Conservation (phyloP, 2,888 invertebrate species). For the Micoletzkya japonica region DNA sequence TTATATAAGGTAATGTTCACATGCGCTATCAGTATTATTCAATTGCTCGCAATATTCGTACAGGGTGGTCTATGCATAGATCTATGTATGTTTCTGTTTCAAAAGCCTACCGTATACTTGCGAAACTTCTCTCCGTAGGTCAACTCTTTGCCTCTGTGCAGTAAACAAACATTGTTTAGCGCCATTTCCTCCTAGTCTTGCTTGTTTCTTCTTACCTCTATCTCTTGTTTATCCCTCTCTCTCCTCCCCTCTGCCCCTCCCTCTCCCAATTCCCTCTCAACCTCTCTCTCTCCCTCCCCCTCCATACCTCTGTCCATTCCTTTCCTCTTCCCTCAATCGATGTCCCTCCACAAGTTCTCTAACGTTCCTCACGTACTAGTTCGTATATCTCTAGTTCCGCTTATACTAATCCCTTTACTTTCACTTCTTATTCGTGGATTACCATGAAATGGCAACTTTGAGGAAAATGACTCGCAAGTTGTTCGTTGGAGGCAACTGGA, state of each 20-base stretch:
- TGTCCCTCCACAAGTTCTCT: background rate
- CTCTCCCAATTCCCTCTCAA: background rate
- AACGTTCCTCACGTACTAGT: background rate
- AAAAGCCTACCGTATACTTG: too few relatives aligned
- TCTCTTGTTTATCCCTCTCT: background rate
- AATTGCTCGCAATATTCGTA: too few relatives aligned
- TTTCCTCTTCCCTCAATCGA: background rate
- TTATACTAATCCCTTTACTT: background rate
- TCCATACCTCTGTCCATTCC: background rate
- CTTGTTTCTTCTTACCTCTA: background rate
- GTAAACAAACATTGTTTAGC: too few relatives aligned
- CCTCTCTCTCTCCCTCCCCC: constrained; percentile 4
- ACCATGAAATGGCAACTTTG: background rate
- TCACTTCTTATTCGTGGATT: background rate
- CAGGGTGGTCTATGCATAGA: too few relatives aligned
- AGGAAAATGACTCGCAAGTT: constrained; percentile 75
- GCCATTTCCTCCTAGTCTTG: background rate
- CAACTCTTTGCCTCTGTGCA: too few relatives aligned
- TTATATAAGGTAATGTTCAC: too few relatives aligned
- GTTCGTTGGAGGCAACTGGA: constrained; percentile 99
- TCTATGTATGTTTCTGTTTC: too few relatives aligned
- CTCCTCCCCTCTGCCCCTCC: background rate
- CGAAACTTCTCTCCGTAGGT: too few relatives aligned
- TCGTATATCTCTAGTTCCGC: background rate
- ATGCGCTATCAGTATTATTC: too few relatives aligned